phyloP scores from a whole-genome alignment of 1,140 invertebrate genomes.

The Heliconius nattereri region DNA sequence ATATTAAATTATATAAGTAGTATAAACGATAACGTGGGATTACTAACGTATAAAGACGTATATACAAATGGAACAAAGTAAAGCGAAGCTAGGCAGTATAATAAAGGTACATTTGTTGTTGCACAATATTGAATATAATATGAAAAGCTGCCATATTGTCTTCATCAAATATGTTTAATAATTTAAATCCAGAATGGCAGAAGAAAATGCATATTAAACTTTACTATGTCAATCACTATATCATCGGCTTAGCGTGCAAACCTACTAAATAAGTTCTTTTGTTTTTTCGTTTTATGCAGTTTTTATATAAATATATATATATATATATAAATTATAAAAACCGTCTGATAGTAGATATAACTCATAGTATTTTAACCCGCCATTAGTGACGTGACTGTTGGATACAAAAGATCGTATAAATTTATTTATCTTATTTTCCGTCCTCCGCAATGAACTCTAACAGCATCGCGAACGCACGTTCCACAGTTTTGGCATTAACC shows the following conservation, averaged over 20 bases:
- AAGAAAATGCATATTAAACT: background rate
- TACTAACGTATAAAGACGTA: constrained; percentile 17
- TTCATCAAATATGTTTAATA: background rate
- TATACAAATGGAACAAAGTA: constrained; percentile 20
- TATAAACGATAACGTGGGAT: constrained; percentile 14
- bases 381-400: too few relatives aligned
- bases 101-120: background rate
- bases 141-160: background rate
- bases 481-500: too few relatives aligned
- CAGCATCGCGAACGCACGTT: too few relatives aligned
- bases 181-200: background rate
- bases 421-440: too few relatives aligned
- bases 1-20: constrained; percentile 17
- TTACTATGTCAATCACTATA: background rate
- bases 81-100: constrained; percentile 15
- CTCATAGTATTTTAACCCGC: too few relatives aligned
- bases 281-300: too few relatives aligned
- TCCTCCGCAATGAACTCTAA: too few relatives aligned
- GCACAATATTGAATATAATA: background rate
- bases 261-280: too few relatives aligned
- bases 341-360: too few relatives aligned
- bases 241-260: background rate
- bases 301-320: too few relatives aligned
- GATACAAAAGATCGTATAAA: too few relatives aligned
- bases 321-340: too few relatives aligned